Evolutionary conservation across 2,888 invertebrate species (phyloP).

Genomic region (Drosophila putrida): DNA sequence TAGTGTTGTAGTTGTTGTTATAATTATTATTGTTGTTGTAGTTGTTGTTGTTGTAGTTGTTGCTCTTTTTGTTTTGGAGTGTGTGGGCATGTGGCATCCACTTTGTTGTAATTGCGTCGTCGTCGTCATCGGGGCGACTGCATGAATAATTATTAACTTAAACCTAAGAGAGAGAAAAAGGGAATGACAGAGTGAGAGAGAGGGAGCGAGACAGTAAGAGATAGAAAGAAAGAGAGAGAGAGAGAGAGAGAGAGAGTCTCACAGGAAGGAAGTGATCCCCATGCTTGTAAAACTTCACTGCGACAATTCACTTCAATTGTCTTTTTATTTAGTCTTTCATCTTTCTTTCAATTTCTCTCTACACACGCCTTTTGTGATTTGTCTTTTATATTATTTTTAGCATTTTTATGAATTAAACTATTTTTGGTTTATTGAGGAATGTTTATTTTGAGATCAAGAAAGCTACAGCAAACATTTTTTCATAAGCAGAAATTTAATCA

Average conservation of each 20-base stretch:
- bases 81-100: conserved; percentile 79
- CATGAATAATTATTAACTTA: conserved; percentile 81
- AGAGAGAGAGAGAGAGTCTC: neutral
- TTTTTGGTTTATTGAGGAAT: conserved; percentile 31
- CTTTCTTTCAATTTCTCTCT: conserved; percentile 13
- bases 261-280: conserved; percentile 43
- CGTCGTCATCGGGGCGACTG: conserved; percentile 61
- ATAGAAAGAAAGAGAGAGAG: neutral
- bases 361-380: neutral
- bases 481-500: too few relatives aligned
- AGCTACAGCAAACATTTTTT: neutral
- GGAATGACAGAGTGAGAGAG: conserved; percentile 8
- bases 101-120: conserved; percentile 76
- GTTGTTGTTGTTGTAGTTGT: conserved; percentile 35
- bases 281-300: conserved; percentile 23
- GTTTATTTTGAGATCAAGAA: neutral
- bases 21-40: conserved; percentile 25
- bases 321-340: conserved; percentile 27
- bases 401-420: conserved; percentile 58
- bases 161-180: too few relatives aligned
- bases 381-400: conserved; percentile 44
- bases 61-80: conserved; percentile 48
- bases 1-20: conserved; percentile 41
- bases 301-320: conserved; percentile 40
- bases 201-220: too few relatives aligned